These are phyloP conservation scores for Puffinus mauretanicus DNA, from an alignment of 2,113 vertebrate species.

Conservation along the genomic window DNA sequence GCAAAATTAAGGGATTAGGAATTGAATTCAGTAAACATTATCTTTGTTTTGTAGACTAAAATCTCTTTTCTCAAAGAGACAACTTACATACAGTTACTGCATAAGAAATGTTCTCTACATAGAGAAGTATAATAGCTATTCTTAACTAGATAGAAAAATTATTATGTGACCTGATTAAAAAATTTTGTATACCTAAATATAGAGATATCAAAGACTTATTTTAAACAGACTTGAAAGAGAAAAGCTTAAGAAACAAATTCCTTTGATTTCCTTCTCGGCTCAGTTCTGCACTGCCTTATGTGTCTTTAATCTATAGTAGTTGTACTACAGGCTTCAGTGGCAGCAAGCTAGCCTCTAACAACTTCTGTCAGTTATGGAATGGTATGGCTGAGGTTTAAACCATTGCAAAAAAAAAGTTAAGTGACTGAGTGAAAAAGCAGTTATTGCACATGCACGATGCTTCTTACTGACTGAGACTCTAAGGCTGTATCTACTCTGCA, in stretches of 20 bases:
- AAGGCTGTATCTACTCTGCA: not conserved
- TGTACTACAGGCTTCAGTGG: not conserved
- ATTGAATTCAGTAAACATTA: not conserved
- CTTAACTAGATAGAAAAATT: not conserved
- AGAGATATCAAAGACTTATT: not conserved
- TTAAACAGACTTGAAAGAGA: not conserved
- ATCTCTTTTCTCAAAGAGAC: not conserved
- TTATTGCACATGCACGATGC: not conserved
- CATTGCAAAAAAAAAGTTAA: not conserved
- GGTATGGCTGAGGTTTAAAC: not conserved
- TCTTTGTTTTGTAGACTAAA: not conserved
- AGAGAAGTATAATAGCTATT: not conserved
- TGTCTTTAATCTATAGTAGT: not conserved
- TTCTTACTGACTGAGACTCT: not conserved
- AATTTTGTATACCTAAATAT: not conserved
- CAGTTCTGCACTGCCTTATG: not conserved
- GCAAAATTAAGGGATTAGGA: not conserved
- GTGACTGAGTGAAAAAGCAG: not conserved
- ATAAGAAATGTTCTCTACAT: not conserved
- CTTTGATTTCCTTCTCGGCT: not conserved
- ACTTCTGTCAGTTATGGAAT: not conserved
- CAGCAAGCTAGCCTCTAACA: not conserved
- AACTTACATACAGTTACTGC: not conserved
- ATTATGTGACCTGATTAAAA: not conserved
- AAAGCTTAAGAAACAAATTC: not conserved